A percentile compares a stretch with the other conserved stretches of the same genome.
Evolutionary conservation across 2,113 vertebrate genomes (phyloP).

Genomic region (Calyptomena viridis): DNA sequence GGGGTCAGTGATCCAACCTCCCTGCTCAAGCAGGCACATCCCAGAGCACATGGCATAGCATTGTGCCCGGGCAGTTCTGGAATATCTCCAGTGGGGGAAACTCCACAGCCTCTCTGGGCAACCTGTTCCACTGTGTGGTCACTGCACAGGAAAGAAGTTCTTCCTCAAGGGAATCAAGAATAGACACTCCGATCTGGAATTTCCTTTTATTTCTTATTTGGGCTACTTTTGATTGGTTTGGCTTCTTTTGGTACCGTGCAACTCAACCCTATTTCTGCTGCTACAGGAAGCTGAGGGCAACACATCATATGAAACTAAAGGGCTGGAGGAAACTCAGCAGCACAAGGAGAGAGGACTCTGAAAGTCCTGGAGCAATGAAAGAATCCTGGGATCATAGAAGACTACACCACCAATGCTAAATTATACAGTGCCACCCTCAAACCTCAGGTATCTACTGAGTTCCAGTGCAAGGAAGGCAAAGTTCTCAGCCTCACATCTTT

Average conservation of each 20-base stretch:
- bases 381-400: background rate
- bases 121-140: background rate
- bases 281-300: background rate
- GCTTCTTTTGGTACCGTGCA: background rate
- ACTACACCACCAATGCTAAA: background rate
- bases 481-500: background rate
- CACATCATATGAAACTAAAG: accelerated
- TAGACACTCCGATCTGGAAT: background rate
- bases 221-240: background rate
- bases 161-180: background rate
- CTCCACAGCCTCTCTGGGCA: background rate
- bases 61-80: background rate
- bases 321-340: background rate
- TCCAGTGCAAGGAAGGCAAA: background rate
- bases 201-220: background rate
- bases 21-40: background rate
- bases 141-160: background rate
- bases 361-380: background rate
- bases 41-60: background rate
- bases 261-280: background rate
- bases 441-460: background rate
- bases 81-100: background rate
- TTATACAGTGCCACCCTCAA: background rate
- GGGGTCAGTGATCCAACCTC: background rate
- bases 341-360: background rate